phyloP scores from a whole-genome alignment of 2,113 vertebrate species.

The Callorhinus ursinus region DNA sequence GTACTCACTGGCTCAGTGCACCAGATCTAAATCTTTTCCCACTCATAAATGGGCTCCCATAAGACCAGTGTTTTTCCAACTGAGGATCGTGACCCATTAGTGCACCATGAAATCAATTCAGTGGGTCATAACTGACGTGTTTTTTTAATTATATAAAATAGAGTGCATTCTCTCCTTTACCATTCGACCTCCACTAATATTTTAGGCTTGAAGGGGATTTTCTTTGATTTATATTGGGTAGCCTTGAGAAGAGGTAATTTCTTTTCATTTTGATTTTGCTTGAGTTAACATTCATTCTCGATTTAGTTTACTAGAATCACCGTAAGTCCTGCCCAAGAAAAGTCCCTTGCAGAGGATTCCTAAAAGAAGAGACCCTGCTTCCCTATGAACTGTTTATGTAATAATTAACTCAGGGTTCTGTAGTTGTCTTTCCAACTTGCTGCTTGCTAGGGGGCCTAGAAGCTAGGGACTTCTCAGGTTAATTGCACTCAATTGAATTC shows the following conservation, averaged over 20 bases:
- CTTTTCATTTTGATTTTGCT: constrained; percentile 64
- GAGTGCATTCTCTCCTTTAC: not conserved
- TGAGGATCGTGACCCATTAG: not conserved
- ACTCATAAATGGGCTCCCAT: constrained; percentile 35
- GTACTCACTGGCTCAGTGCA: not conserved
- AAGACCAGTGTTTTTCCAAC: constrained; percentile 37
- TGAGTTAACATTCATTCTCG: constrained; percentile 38
- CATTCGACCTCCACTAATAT: not conserved
- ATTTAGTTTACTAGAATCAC: constrained; percentile 61
- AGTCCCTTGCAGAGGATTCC: constrained; percentile 29
- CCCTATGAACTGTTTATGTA: not conserved
- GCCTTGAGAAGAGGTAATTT: constrained; percentile 31
- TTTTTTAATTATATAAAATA: constrained; percentile 57
- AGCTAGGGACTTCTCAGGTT: constrained; percentile 9
- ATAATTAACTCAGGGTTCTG: constrained; percentile 59
- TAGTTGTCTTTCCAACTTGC: constrained; percentile 19
- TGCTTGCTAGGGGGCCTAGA: not conserved
- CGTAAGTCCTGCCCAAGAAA: constrained; percentile 56
- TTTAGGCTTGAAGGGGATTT: constrained; percentile 31
- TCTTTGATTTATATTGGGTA: constrained; percentile 1
- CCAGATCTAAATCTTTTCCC: not conserved
- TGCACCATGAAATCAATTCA: constrained; percentile 42
- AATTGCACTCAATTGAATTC: constrained; percentile 23
- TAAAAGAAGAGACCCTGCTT: constrained; percentile 12
- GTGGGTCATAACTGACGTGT: not conserved